These are phyloP conservation scores for Pelvicachromis taeniatus DNA, from an alignment of 2,113 vertebrate species.

Conservation along the genomic window DNA sequence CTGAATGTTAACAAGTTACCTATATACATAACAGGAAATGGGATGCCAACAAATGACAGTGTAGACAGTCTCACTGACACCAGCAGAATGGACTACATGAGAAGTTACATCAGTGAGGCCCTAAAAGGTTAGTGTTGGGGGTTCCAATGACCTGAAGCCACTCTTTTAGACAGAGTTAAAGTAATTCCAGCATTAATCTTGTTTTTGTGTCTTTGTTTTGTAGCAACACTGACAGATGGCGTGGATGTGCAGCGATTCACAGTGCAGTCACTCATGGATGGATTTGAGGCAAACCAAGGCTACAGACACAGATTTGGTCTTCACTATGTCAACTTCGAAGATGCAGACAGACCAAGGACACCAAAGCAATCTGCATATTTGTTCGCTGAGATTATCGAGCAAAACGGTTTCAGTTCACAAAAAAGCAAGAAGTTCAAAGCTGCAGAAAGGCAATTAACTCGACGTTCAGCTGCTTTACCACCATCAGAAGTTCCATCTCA, in stretches of 20 bases:
- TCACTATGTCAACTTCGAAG: slow-evolving; percentile 79
- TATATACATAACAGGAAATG: slow-evolving; percentile 86
- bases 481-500: slow-evolving; percentile 86
- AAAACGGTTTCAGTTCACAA: slow-evolving; percentile 76
- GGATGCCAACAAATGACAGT: slow-evolving; percentile 70
- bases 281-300: slow-evolving; percentile 84
- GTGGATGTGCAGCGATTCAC: slow-evolving; percentile 79
- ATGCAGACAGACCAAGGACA: slow-evolving; percentile 78
- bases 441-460: neutral
- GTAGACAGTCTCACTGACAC: slow-evolving; percentile 76
- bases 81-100: slow-evolving; percentile 74
- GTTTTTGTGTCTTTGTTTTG: slow-evolving; percentile 17
- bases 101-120: slow-evolving; percentile 82
- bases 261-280: slow-evolving; percentile 84
- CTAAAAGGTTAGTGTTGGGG: slow-evolving; percentile 79
- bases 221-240: slow-evolving; percentile 76
- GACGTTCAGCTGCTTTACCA: slow-evolving; percentile 23
- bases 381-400: slow-evolving; percentile 77
- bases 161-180: neutral
- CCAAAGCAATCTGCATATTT: slow-evolving; percentile 87
- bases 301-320: slow-evolving; percentile 85
- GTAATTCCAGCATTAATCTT: neutral
- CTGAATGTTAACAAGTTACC: slow-evolving; percentile 71
- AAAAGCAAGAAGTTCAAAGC: neutral
- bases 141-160: neutral